Percentiles rank a stretch among this genome's conserved stretches.
These are phyloP conservation scores for Prionace glauca DNA, from an alignment of 2,797 vertebrate genomes.

Conservation along the genomic window DNA sequence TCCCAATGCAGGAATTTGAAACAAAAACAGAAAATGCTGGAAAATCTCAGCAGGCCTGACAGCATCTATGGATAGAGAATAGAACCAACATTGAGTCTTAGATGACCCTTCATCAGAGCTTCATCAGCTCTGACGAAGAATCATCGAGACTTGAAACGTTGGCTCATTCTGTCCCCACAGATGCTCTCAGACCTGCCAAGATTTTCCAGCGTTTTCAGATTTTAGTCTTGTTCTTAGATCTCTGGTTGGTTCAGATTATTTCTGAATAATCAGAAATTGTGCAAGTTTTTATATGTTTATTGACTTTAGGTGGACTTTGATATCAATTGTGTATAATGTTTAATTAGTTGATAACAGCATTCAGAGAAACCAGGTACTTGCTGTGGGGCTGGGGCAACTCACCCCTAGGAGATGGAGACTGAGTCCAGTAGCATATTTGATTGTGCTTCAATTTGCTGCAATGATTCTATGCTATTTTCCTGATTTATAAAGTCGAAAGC, in stretches of 20 bases:
- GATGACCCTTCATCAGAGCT: too few relatives aligned
- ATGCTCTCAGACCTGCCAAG: too few relatives aligned
- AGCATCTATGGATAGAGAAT: too few relatives aligned
- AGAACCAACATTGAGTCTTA: too few relatives aligned
- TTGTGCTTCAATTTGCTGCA: background rate
- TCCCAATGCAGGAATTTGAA: too few relatives aligned
- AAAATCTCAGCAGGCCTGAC: too few relatives aligned
- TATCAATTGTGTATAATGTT: background rate
- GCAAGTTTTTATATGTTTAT: background rate
- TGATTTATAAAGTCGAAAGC: too few relatives aligned
- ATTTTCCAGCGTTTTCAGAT: too few relatives aligned
- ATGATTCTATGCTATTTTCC: background rate
- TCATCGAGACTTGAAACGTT: too few relatives aligned
- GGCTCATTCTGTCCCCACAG: too few relatives aligned
- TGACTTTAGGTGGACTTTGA: background rate
- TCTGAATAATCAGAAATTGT: background rate
- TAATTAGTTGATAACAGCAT: background rate
- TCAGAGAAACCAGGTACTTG: background rate
- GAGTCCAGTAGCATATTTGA: background rate
- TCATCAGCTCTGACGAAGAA: too few relatives aligned
- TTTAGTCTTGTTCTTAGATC: background rate
- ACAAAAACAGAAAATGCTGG: too few relatives aligned
- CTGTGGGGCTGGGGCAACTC: background rate
- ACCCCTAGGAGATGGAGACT: background rate
- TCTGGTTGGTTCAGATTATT: background rate